Conservation (phyloP, 2,888 invertebrate genomes). For the Tipula unca region DNA sequence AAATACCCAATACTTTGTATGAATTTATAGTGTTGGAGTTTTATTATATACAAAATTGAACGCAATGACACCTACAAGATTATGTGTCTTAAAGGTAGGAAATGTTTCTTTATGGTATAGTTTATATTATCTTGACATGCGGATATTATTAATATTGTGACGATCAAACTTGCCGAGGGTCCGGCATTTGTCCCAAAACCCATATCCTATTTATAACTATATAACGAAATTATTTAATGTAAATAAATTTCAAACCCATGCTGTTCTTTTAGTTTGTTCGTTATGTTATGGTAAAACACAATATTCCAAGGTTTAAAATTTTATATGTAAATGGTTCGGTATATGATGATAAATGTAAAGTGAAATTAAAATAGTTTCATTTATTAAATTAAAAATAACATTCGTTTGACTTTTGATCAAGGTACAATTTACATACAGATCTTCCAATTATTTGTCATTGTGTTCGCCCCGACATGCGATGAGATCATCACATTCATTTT, state of each 20-base stretch:
- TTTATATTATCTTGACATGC: not conserved
- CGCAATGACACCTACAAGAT: not conserved
- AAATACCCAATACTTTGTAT: not conserved
- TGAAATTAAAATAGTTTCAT: not conserved
- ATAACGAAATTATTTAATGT: too few relatives aligned
- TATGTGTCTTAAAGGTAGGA: not conserved
- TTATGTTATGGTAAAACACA: not conserved
- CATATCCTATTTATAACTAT: too few relatives aligned
- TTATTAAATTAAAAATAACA: not conserved
- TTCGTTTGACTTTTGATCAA: slow-evolving; percentile 1
- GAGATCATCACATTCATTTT: not conserved
- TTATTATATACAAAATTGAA: not conserved
- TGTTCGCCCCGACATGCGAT: not conserved
- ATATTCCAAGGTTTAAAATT: not conserved
- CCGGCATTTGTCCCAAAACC: too few relatives aligned
- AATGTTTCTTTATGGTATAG: not conserved
- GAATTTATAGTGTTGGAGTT: not conserved
- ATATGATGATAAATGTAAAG: not conserved
- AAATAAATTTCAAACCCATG: not conserved
- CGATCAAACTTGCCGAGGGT: not conserved
- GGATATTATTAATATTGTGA: not conserved
- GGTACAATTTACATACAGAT: not conserved
- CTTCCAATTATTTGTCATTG: not conserved
- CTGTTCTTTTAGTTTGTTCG: not conserved
- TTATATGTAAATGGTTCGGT: not conserved